phyloP scores from a whole-genome alignment of 1,140 invertebrate species.

The Drosophila suzukii region DNA sequence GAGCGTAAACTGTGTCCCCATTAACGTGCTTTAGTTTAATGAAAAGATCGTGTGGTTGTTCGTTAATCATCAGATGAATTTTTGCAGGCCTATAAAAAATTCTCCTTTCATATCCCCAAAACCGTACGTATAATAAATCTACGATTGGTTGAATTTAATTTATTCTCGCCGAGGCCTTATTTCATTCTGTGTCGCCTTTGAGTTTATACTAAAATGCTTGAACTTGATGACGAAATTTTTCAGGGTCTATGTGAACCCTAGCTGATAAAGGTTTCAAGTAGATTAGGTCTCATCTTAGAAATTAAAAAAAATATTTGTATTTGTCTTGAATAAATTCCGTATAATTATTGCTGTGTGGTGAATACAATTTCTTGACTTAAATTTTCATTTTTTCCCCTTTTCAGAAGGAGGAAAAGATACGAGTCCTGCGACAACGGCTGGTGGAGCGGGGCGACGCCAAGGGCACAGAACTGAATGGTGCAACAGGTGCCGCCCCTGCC shows the following conservation, averaged over 20 bases:
- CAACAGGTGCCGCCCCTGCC: slow-evolving; percentile 77
- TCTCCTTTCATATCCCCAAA: slow-evolving; percentile 87
- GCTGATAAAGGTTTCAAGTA: no score
- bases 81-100: slow-evolving; percentile 87
- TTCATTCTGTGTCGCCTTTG: not conserved
- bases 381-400: slow-evolving; percentile 15
- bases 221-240: not conserved
- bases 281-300: no score
- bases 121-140: slow-evolving; percentile 87
- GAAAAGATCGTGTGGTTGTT: slow-evolving; percentile 86
- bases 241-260: no score
- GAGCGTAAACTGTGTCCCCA: slow-evolving; percentile 85
- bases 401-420: slow-evolving; percentile 96
- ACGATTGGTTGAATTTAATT: slow-evolving; percentile 87
- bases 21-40: slow-evolving; percentile 87
- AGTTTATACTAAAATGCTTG: not conserved
- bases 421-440: slow-evolving; percentile 90
- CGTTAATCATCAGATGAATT: slow-evolving; percentile 85
- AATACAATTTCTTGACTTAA: no score
- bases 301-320: no score
- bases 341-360: no score
- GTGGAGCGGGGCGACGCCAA: slow-evolving; percentile 88
- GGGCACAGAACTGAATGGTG: slow-evolving; percentile 84
- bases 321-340: no score
- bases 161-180: no score